These are phyloP conservation scores for Oxyruncus cristatus DNA, from an alignment of 2,113 vertebrate species.

Conservation along the genomic window DNA sequence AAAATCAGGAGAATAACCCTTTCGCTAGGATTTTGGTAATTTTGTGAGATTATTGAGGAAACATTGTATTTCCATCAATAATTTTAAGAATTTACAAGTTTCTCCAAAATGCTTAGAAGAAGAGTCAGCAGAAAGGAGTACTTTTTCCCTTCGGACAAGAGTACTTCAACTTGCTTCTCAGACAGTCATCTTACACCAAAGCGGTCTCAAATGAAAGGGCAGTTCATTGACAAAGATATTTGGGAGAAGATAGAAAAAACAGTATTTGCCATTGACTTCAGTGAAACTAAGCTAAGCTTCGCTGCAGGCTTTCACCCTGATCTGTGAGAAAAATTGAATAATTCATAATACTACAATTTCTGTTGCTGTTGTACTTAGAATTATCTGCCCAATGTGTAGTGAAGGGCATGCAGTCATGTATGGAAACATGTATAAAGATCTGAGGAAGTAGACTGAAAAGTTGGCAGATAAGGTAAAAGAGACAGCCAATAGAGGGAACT, in stretches of 20 bases:
- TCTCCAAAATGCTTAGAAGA: not conserved
- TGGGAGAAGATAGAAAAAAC: not conserved
- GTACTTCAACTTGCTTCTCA: not conserved
- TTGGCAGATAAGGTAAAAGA: conserved; percentile 72
- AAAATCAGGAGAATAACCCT: not conserved
- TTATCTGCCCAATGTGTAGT: not conserved
- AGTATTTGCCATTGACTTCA: not conserved
- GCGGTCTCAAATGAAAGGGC: not conserved
- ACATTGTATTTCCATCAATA: not conserved
- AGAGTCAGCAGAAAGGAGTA: not conserved
- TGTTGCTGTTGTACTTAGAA: not conserved
- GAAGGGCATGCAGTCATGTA: conserved; percentile 31
- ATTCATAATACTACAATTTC: not conserved
- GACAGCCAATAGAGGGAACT: conserved; percentile 63
- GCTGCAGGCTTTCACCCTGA: not conserved
- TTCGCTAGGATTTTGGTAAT: not conserved
- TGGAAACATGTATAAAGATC: conserved; percentile 42
- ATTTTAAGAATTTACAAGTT: not conserved
- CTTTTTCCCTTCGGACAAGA: not conserved
- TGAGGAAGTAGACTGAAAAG: conserved; percentile 66
- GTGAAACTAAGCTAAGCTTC: not conserved
- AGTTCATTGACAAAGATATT: not conserved
- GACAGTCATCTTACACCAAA: not conserved
- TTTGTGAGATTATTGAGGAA: not conserved
- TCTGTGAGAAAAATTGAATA: not conserved